Conservation (phyloP, 92 coral and sea anemone genomes). For the Siderastrea radians region DNA sequence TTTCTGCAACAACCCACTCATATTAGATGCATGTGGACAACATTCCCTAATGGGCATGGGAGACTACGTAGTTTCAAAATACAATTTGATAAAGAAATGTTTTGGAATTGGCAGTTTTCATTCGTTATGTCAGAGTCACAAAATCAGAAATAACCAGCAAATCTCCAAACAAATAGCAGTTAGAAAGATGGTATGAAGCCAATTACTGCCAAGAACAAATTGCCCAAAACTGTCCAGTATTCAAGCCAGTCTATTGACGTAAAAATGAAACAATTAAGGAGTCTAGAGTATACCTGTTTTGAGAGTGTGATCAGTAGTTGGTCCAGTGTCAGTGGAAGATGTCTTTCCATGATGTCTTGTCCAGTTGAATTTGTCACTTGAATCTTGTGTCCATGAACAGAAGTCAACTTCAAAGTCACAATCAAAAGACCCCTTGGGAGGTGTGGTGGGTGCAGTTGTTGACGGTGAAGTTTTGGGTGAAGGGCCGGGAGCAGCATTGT, state of each 20-base stretch:
- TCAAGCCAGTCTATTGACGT: neutral
- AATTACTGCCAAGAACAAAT: neutral
- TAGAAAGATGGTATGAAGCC: no score
- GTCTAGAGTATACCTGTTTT: slow-evolving; percentile 45
- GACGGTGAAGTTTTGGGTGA: slow-evolving; percentile 72
- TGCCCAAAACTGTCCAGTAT: neutral
- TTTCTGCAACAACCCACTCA: no score
- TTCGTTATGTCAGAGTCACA: no score
- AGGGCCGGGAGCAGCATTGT: slow-evolving; percentile 70
- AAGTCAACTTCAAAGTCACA: slow-evolving; percentile 87
- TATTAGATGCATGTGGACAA: no score
- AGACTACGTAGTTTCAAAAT: no score
- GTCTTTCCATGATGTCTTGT: slow-evolving; percentile 77
- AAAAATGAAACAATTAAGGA: no score
- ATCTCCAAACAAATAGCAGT: no score
- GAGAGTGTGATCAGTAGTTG: slow-evolving; percentile 84
- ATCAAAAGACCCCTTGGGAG: slow-evolving; percentile 69
- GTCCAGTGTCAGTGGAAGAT: slow-evolving; percentile 77
- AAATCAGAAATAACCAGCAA: no score
- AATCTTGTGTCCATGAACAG: slow-evolving; percentile 90
- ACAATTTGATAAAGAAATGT: no score
- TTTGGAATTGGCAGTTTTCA: no score
- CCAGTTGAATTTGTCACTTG: slow-evolving; percentile 89
- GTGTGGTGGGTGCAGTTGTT: slow-evolving; percentile 70
- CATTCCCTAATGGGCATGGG: no score